A percentile compares a stretch with the other conserved stretches of the same genome.
These are phyloP conservation scores for Macaca nemestrina DNA, from an alignment of 2,113 vertebrate genomes.

Conservation along the genomic window DNA sequence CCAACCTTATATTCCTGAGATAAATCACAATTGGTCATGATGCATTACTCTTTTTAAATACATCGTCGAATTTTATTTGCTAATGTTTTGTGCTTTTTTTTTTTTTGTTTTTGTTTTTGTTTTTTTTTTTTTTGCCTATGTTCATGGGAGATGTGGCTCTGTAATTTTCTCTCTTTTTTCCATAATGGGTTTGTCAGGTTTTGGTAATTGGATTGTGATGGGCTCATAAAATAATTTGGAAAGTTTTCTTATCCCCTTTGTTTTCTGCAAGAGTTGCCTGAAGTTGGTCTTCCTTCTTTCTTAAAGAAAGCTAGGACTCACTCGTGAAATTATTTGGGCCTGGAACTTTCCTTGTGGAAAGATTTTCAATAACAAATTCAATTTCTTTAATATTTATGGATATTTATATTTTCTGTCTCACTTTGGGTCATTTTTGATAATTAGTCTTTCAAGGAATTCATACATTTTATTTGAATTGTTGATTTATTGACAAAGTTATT, in stretches of 20 bases:
- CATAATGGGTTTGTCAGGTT: not conserved
- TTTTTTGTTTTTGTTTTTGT: too few species aligned
- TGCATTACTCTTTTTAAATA: not conserved
- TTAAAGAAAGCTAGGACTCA: not conserved
- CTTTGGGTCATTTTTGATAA: not conserved
- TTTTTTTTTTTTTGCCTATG: not conserved
- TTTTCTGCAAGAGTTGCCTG: not conserved
- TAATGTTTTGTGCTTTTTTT: not conserved
- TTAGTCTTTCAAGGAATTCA: not conserved
- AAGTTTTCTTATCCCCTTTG: not conserved
- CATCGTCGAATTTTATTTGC: not conserved
- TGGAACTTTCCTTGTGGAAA: not conserved
- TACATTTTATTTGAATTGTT: not conserved
- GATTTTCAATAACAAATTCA: not conserved
- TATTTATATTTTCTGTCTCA: not conserved
- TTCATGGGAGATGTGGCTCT: not conserved
- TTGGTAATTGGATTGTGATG: not conserved
- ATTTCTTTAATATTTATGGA: not conserved
- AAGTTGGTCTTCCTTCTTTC: not conserved
- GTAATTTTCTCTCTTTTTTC: not conserved
- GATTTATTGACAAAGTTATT: not conserved
- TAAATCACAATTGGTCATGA: not conserved
- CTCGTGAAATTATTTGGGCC: not conserved
- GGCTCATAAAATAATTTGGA: not conserved
- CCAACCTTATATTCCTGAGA: not conserved